Conservation (phyloP, 2,797 vertebrate genomes). For the Peromyscus aztecus region DNA sequence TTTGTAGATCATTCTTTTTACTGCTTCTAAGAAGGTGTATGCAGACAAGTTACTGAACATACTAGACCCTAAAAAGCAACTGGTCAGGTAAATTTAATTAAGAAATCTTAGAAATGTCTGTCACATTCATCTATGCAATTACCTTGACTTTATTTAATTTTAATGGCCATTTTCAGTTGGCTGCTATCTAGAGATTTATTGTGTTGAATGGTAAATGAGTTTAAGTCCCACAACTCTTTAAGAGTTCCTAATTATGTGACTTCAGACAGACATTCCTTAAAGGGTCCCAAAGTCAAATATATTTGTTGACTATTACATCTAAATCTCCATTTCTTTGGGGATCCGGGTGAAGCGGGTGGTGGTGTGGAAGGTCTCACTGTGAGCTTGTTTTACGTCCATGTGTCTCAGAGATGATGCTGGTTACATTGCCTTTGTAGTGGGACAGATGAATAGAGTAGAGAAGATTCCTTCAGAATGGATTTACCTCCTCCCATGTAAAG, state of each 20-base stretch:
- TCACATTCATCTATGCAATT: slow-evolving; percentile 63
- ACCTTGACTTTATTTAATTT: slow-evolving; percentile 20
- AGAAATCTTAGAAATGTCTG: slow-evolving; percentile 64
- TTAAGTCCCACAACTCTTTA: slow-evolving; percentile 64
- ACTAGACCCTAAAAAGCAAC: slow-evolving; percentile 99
- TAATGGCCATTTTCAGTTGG: slow-evolving; percentile 40
- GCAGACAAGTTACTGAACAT: slow-evolving; percentile 99
- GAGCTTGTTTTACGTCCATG: slow-evolving; percentile 44
- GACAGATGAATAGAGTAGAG: slow-evolving; percentile 33
- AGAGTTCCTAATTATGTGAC: slow-evolving; percentile 50
- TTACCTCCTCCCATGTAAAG: slow-evolving; percentile 54
- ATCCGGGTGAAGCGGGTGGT: neutral
- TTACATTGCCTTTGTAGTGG: slow-evolving; percentile 63
- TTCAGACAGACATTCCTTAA: slow-evolving; percentile 73
- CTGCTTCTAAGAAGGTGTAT: slow-evolving; percentile 99
- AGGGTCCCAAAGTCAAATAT: slow-evolving; percentile 61
- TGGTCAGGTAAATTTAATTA: slow-evolving; percentile 93
- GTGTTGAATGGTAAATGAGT: slow-evolving; percentile 54
- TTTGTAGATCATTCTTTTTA: slow-evolving; percentile 98
- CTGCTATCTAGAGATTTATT: slow-evolving; percentile 64
- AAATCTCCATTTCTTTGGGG: slow-evolving; percentile 68
- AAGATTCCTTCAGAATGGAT: slow-evolving; percentile 29
- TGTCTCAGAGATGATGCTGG: slow-evolving; percentile 66
- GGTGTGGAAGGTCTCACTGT: slow-evolving; percentile 54
- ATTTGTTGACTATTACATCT: slow-evolving; percentile 66